Evolutionary conservation across 2,797 vertebrate genomes (phyloP).

Genomic region (Leuciscus waleckii): DNA sequence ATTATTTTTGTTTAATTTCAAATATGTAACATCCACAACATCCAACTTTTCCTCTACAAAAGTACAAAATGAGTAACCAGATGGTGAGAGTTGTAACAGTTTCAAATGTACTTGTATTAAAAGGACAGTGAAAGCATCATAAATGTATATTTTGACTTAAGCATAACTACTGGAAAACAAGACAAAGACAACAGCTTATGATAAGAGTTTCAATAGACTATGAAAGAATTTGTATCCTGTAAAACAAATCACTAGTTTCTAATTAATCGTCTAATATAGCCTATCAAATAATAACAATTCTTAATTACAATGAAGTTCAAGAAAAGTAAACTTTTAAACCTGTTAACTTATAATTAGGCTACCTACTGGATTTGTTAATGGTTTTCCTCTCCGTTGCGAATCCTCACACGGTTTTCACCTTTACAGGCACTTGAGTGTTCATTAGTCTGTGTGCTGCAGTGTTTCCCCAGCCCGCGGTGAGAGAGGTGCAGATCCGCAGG

Average conservation of each 20-base stretch:
- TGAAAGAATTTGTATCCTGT: not conserved
- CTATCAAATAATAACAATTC: not conserved
- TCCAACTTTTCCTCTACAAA: not conserved
- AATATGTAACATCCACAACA: not conserved
- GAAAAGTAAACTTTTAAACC: conserved; percentile 22
- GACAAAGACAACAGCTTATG: not conserved
- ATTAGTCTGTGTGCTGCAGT: not conserved
- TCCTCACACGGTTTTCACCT: conserved; percentile 22
- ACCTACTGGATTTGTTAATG: not conserved
- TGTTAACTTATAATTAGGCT: too few relatives aligned
- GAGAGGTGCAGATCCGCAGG: not conserved
- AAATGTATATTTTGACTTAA: not conserved
- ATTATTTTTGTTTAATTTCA: not conserved
- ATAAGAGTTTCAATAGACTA: not conserved
- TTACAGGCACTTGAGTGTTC: conserved; percentile 1
- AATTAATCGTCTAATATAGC: not conserved
- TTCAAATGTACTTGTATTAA: not conserved
- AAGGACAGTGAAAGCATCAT: not conserved
- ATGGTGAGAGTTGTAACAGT: not conserved
- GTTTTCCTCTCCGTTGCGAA: not conserved
- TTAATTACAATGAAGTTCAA: not conserved
- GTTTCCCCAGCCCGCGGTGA: not conserved
- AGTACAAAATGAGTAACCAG: not conserved
- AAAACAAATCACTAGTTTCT: not conserved
- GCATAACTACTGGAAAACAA: not conserved